phyloP scores from a whole-genome alignment of 2,888 invertebrate genomes.

The Dugesia japonica region DNA sequence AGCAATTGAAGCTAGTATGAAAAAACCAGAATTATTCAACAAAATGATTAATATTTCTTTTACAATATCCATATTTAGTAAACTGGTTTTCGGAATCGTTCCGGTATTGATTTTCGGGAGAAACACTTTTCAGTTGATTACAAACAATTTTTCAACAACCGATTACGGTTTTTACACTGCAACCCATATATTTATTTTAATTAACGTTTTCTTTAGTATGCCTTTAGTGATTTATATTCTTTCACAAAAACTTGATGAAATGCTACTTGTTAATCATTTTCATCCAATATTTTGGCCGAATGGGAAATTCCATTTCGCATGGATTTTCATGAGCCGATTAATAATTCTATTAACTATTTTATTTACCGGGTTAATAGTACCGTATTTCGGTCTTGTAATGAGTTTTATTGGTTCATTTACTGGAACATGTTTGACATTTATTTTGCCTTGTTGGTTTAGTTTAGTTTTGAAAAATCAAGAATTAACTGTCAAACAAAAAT shows the following conservation, averaged over 20 bases:
- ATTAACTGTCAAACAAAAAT: background rate
- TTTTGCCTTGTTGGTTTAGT: conserved; percentile 33
- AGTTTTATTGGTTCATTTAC: conserved; percentile 32
- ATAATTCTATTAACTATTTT: conserved; percentile 21
- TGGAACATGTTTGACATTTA: conserved; percentile 33
- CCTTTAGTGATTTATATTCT: conserved; percentile 31
- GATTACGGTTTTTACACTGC: background rate
- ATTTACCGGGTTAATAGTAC: conserved; percentile 29
- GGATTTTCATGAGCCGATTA: conserved; percentile 31
- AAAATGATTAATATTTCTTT: conserved; percentile 27
- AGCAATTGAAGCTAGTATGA: conserved; percentile 30
- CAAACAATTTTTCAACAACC: conserved; percentile 22
- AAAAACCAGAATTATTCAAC: conserved; percentile 26
- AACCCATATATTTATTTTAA: background rate
- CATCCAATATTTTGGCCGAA: conserved; percentile 25
- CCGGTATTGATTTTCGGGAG: conserved; percentile 30
- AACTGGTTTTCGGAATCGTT: conserved; percentile 27
- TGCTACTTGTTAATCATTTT: conserved; percentile 24
- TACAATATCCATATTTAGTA: conserved; percentile 23
- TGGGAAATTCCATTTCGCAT: conserved; percentile 10
- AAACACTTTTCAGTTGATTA: conserved; percentile 27
- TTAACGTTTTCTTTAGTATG: conserved; percentile 34
- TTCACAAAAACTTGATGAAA: conserved; percentile 32
- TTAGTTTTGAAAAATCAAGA: conserved; percentile 27
- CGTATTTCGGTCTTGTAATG: conserved; percentile 34